These are phyloP conservation scores for Coendou prehensilis DNA, from an alignment of 2,797 vertebrate species.

Conservation along the genomic window DNA sequence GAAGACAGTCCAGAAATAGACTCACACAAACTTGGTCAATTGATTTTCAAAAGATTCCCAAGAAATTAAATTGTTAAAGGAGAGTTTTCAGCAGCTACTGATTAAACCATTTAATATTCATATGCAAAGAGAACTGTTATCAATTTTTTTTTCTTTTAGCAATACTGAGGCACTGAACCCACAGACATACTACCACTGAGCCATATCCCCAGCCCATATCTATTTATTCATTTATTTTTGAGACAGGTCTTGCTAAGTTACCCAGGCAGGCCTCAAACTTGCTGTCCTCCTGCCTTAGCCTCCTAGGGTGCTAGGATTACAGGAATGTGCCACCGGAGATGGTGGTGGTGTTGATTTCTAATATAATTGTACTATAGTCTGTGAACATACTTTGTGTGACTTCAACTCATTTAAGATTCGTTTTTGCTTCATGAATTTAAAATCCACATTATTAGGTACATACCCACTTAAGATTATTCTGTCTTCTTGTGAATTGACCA, in stretches of 20 bases:
- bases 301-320: neutral
- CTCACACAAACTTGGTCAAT: neutral
- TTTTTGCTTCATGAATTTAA: slow-evolving; percentile 23
- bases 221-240: neutral
- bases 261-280: neutral
- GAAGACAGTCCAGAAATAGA: neutral
- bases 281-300: neutral
- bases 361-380: slow-evolving; percentile 17
- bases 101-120: slow-evolving; percentile 10
- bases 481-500: neutral
- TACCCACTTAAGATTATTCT: neutral
- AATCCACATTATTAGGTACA: neutral
- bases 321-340: neutral
- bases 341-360: neutral
- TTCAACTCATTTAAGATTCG: slow-evolving; percentile 21
- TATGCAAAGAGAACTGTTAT: neutral
- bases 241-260: neutral
- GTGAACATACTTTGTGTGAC: slow-evolving; percentile 27
- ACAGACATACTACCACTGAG: neutral
- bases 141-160: neutral
- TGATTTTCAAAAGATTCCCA: neutral
- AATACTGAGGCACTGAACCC: neutral
- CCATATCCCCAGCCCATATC: neutral
- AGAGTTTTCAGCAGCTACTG: neutral
- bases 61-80: slow-evolving; percentile 42